Conservation (phyloP, 2,888 invertebrate genomes). For the Polia nebulosa region DNA sequence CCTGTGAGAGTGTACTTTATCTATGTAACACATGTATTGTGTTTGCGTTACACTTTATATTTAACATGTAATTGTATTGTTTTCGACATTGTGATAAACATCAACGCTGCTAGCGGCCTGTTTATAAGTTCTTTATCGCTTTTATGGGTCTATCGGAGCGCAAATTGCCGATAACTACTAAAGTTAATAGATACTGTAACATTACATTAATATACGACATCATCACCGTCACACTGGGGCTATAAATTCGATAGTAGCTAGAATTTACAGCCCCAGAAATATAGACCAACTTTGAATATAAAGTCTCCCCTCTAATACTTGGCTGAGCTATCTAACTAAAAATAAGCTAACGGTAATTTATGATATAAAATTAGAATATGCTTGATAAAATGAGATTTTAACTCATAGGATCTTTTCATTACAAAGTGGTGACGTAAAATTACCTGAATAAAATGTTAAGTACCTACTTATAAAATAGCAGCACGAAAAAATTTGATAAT, state of each 20-base stretch:
- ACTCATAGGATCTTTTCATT: neutral
- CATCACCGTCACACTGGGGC: constrained; percentile 54
- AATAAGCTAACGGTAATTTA: neutral
- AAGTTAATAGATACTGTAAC: constrained; percentile 72
- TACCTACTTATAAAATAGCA: constrained; percentile 21
- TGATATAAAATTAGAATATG: neutral
- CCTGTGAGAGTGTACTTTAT: constrained; percentile 23
- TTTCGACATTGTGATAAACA: constrained; percentile 67
- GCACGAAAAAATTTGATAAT: neutral
- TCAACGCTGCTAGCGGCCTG: constrained; percentile 65
- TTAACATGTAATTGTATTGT: constrained; percentile 69
- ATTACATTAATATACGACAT: constrained; percentile 68
- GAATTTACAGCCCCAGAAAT: constrained; percentile 42
- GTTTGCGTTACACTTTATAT: constrained; percentile 20
- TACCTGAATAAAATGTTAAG: neutral
- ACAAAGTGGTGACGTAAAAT: neutral
- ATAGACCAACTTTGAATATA: constrained; percentile 62
- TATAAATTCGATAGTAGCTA: constrained; percentile 53
- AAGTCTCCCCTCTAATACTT: constrained; percentile 33
- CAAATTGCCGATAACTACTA: constrained; percentile 75
- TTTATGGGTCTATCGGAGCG: constrained; percentile 73
- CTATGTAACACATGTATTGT: constrained; percentile 40
- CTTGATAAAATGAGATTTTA: neutral
- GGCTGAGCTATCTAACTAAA: constrained; percentile 23
- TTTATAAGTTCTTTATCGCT: constrained; percentile 68